phyloP scores from a whole-genome alignment of 2,797 vertebrate genomes.

The Erethizon dorsatum region DNA sequence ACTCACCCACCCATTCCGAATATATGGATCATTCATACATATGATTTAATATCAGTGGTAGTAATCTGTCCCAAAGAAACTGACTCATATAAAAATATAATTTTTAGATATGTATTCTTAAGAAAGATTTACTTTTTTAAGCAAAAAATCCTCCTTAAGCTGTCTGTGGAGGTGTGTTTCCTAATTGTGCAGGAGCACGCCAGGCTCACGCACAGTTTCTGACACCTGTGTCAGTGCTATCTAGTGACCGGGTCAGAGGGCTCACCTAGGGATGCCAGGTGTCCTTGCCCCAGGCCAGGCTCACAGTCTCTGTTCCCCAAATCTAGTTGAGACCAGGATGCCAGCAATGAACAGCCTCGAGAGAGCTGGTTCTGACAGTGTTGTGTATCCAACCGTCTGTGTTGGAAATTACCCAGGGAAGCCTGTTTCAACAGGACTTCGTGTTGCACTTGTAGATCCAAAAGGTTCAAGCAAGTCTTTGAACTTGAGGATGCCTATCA shows the following conservation, averaged over 20 bases:
- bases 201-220: background rate
- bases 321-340: slow-evolving; percentile 50
- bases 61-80: slow-evolving; percentile 18
- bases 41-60: background rate
- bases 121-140: background rate
- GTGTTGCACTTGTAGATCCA: slow-evolving; percentile 63
- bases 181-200: background rate
- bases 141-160: background rate
- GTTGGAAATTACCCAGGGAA: slow-evolving; percentile 76
- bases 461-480: slow-evolving; percentile 79
- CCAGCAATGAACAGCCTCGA: slow-evolving; percentile 54
- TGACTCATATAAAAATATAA: background rate
- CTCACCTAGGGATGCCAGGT: slow-evolving; percentile 35
- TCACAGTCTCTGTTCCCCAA: slow-evolving; percentile 57
- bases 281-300: slow-evolving; percentile 42
- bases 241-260: slow-evolving; percentile 35
- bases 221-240: background rate
- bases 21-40: background rate
- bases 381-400: slow-evolving; percentile 28
- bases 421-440: slow-evolving; percentile 81
- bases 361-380: slow-evolving; percentile 33
- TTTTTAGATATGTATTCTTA: slow-evolving; percentile 18
- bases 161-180: background rate
- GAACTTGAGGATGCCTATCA: slow-evolving; percentile 83
- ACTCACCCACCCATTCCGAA: slow-evolving; percentile 22